Percentiles rank a stretch among this genome's conserved stretches.
Conservation (phyloP, 64 coral and sea anemone species). For the Stichodactyla mertensii region DNA sequence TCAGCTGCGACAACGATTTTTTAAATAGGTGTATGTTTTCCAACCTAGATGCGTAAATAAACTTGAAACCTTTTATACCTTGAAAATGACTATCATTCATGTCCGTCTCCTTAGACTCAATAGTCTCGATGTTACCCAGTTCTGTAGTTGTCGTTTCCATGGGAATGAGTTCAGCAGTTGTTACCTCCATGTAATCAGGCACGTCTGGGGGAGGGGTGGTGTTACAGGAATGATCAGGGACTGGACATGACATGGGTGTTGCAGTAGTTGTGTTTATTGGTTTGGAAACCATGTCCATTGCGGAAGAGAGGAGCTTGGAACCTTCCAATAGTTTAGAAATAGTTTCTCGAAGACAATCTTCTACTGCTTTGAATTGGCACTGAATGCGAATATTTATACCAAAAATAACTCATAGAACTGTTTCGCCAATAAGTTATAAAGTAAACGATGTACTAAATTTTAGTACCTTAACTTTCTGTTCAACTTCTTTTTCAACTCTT, state of each 20-base stretch:
- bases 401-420: neutral
- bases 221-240: neutral
- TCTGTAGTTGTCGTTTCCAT: neutral
- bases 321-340: constrained; percentile 9
- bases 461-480: neutral
- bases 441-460: no score
- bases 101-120: neutral
- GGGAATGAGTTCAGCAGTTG: neutral
- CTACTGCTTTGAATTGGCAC: neutral
- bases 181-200: constrained; percentile 16
- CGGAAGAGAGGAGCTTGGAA: neutral
- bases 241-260: neutral
- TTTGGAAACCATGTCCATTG: neutral
- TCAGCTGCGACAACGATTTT: no score
- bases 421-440: no score
- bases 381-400: neutral
- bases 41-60: no score
- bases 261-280: neutral
- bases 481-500: constrained; percentile 1
- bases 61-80: neutral
- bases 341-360: neutral
- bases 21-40: no score
- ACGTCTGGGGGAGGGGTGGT: constrained; percentile 31
- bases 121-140: neutral
- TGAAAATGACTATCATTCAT: neutral